Evolutionary conservation across 2,113 vertebrate species (phyloP).

Genomic region (Trichomycterus rosablanca): DNA sequence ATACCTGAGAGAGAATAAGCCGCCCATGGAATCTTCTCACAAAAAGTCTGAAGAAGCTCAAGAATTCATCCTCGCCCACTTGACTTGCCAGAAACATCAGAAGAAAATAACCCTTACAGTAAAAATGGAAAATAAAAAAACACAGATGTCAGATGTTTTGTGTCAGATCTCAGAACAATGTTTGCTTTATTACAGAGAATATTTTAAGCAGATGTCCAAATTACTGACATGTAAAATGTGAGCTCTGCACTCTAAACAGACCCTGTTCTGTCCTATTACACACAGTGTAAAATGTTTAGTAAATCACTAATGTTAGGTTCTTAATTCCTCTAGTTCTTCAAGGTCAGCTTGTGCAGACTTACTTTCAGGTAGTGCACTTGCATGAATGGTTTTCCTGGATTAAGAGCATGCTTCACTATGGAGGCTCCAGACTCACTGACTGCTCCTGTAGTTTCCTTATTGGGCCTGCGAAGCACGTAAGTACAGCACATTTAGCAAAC

Average conservation of each 20-base stretch:
- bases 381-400: conserved; percentile 90
- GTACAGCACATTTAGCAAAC: conserved; percentile 26
- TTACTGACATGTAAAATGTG: background rate
- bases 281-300: background rate
- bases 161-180: no score
- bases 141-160: no score
- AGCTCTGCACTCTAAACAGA: background rate
- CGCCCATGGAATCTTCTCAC: conserved; percentile 83
- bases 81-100: conserved; percentile 75
- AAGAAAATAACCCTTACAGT: conserved; percentile 87
- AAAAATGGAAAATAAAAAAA: conserved; percentile 9
- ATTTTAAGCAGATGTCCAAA: background rate
- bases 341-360: conserved; percentile 34
- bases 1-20: conserved; percentile 91
- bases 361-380: conserved; percentile 98
- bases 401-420: conserved; percentile 85
- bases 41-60: conserved; percentile 81
- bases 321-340: background rate
- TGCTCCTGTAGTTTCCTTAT: conserved; percentile 82
- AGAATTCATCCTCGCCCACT: conserved; percentile 74
- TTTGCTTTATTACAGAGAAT: background rate
- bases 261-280: background rate
- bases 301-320: background rate
- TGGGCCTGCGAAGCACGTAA: conserved; percentile 70
- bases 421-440: conserved; percentile 81